Evolutionary conservation across 23 tunicate species (phyloP).

Genomic region (Styela plicata): DNA sequence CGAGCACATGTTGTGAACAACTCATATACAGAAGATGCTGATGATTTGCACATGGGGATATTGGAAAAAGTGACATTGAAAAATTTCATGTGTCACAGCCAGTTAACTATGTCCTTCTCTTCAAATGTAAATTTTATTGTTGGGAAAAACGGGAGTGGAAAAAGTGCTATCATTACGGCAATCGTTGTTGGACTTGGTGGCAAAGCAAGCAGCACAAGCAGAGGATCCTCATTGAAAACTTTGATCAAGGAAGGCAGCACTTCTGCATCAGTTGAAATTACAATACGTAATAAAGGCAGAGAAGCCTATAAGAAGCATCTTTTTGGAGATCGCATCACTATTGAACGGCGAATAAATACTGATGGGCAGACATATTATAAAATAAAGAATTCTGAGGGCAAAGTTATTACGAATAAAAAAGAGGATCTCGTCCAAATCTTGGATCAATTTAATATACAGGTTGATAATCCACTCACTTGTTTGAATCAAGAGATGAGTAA

Average conservation of each 20-base stretch:
- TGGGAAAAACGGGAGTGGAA: constrained; percentile 96
- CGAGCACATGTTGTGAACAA: not conserved
- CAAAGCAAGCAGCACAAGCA: constrained; percentile 80
- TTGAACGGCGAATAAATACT: constrained; percentile 54
- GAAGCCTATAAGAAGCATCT: constrained; percentile 61
- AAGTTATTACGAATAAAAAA: constrained; percentile 58
- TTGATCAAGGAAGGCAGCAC: constrained; percentile 74
- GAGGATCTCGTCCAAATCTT: constrained; percentile 70
- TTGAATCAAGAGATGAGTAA: constrained; percentile 94
- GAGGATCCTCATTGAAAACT: constrained; percentile 84
- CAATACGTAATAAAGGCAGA: constrained; percentile 71
- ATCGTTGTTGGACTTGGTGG: constrained; percentile 87
- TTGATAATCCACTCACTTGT: constrained; percentile 90
- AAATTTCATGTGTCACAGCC: constrained; percentile 91
- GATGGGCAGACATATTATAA: constrained; percentile 77
- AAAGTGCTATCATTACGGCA: constrained; percentile 93
- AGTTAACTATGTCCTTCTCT: constrained; percentile 66
- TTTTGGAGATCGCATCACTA: constrained; percentile 59
- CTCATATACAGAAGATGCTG: not conserved
- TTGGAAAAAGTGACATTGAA: constrained; percentile 58
- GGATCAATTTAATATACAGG: constrained; percentile 80
- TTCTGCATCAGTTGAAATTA: constrained; percentile 66
- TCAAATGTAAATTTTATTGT: constrained; percentile 82
- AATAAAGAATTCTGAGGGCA: constrained; percentile 53
- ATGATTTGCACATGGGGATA: constrained; percentile 39